Evolutionary conservation across 1,140 invertebrate species (phyloP).

Genomic region (Ceratosolen solmsi): DNA sequence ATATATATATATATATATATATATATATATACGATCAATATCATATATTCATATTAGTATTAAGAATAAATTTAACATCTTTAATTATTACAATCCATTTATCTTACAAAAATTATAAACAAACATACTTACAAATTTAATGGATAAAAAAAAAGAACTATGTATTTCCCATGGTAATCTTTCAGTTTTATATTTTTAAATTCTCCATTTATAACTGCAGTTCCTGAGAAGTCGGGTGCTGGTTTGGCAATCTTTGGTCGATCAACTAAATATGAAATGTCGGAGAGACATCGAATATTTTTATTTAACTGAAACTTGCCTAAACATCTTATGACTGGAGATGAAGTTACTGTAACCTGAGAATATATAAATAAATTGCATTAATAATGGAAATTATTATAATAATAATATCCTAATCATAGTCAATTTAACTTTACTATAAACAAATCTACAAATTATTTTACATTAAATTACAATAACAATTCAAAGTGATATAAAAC

Average conservation of each 20-base stretch:
- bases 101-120: neutral
- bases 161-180: conserved; percentile 95
- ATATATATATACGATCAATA: too few species aligned
- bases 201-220: conserved; percentile 90
- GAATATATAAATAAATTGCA: conserved; percentile 24
- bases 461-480: neutral
- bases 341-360: conserved; percentile 42
- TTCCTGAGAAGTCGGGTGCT: conserved; percentile 90
- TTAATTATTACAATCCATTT: neutral
- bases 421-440: neutral
- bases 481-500: neutral
- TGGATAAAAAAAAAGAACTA: conserved; percentile 95
- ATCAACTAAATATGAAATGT: conserved; percentile 54
- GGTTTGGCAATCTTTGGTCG: conserved; percentile 78
- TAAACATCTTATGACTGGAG: conserved; percentile 49
- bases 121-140: conserved; percentile 87
- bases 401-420: neutral
- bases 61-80: too few species aligned
- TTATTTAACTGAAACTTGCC: conserved; percentile 46
- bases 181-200: conserved; percentile 91
- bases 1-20: too few species aligned
- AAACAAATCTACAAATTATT: neutral
- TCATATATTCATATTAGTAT: too few species aligned
- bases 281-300: conserved; percentile 58
- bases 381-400: too few species aligned